Evolutionary conservation across 1,140 invertebrate species (phyloP), one percentile per base, ranked within the genome.

Genomic region (Drosophila insularis): DNA sequence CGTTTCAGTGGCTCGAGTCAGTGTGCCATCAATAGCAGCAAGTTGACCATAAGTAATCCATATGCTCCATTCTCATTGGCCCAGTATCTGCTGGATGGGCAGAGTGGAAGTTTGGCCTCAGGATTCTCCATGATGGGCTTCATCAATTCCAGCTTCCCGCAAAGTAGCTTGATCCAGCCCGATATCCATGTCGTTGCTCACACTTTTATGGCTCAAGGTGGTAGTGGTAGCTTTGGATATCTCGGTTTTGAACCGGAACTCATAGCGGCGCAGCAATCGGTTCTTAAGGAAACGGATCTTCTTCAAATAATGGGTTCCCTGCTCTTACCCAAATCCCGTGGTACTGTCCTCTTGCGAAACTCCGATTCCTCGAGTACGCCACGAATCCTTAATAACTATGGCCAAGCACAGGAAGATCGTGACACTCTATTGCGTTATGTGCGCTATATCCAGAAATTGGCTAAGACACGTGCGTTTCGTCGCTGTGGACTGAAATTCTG

Each of bases 381-480:
- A 0, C 85, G 95, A 13, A 96, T 99, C 65, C 94, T 96, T 87
- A 95, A 96, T 0, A 96, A 95, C 80, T 98, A 97, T 90, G 92
- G 97, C 1, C 94, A 94, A 27, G 8, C 93, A 95, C 76, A 92
- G 0, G 94, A 94, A 19, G 97, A 98, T 91, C 93, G 95, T 10
- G 93, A 93, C 13, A 94, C 94, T 6, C 78, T 97, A 7, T 92
- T 97, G 19, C 95, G 96, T 82, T 96, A 94, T 55, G 92, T 94
- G 72, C 91, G 93, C 64, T 93, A 93, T 74, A 69, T 92, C 13
- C 90, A 93, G 3, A 92, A 92, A 61, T 31, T 94, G 32, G 90
- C 92, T 74, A 81, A 91, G 23, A 94, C 94, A 0, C 85, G 92
- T 37, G 81, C 92, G 4, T 94, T 94, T 54, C 92, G 92, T 37